Base-by-base conservation (phyloP, 1,140 invertebrate genomes). In the Cotesia typhae region DNA sequence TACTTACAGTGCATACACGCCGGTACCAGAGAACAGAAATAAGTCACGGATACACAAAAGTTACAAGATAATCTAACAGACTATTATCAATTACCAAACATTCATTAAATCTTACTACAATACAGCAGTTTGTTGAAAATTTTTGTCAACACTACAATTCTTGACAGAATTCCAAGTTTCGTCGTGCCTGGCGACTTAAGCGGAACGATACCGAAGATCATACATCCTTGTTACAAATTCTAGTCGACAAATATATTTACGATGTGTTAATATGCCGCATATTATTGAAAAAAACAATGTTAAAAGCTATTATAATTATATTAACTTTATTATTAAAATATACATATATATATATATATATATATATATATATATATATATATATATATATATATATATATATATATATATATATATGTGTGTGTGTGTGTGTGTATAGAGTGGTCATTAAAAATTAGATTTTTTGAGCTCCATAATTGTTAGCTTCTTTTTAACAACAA, bases 201-300 rank as follows among this genome's bases (percentile, higher is more conserved):
- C 75, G 78, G 76, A 79, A 78, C 79, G 80, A 80, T 82, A 85
- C 80, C 72, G 81, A 86, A 78, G 83, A 77, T 80, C 81, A 83
- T 83, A 82, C 80, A 82, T 82, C 81, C 84, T 83, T 28, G 9
- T 83, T 76, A 84, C 83, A 78, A 86, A 87, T 86, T 86, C 86
- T 87, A 87, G 86, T 87, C 86, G 84, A 84, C 76, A 84, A 82
- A 80, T 82, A 86, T 84, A 86, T 84, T 77, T 78, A 79, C 79
- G 80, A 79, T 79, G 76, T 59, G 73, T 77, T 70, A 76, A 70
- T 71, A 75, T 77, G 79, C 73, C 73, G 71, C 74, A 75, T 37
- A 67, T 55, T 79, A 76, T 71, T 75, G 71, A 71, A 71, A 66
- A 36, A n/a, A 69, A 59, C 28, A n/a, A 36, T 63, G 35, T 6